Evolutionary conservation across 2,113 vertebrate genomes (phyloP), one percentile per base, ranked within the genome.

Genomic region (Actenoides hombroni): DNA sequence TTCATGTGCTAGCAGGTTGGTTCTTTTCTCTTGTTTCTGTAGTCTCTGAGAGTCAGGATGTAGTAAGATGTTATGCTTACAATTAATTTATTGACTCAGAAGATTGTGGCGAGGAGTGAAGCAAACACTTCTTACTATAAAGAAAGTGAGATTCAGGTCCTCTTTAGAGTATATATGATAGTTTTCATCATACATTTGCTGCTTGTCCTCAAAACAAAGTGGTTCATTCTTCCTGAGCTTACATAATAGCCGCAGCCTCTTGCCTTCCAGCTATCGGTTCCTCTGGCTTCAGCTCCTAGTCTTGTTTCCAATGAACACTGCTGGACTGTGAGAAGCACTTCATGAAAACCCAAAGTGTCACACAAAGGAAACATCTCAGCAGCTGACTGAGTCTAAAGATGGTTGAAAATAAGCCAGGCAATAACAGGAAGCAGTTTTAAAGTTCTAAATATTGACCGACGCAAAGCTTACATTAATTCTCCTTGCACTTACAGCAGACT

Each of bases 361-460:
- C 53, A 71, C 25, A 83, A 92, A 92, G 76, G 57, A 92, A 94
- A 70, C 26, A 48, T 83, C 79, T 92, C 75, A 90, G 70, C 76
- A 84, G 76, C 73, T 92, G 90, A 67, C 48, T 91, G 53, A 85
- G 11, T 90, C 79, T 73, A 49, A 67, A 89, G 65, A 33, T 53
- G 40, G 48, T 73, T 94, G 81, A 94, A 94, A 90, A 75, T 77
- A 78, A 86, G 31, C 13, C 35, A 61, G 54, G 33, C 67, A 96
- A 92, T 88, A 95, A 96, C 88, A 96, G 94, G 94, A 96, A 96
- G 60, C 49, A 76, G 60, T 64, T 88, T 83, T 80, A 70, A 86
- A 92, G 42, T 69, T 83, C 63, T 90, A 87, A 93, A 93, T 91
- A 82, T 35, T 68, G 35, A 61, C 63, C 44, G 82, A 57, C 49